Percentiles rank a stretch among this genome's conserved stretches.
These are phyloP conservation scores for Drosophila navojoa DNA, from an alignment of 1,140 invertebrate genomes.

Conservation along the genomic window DNA sequence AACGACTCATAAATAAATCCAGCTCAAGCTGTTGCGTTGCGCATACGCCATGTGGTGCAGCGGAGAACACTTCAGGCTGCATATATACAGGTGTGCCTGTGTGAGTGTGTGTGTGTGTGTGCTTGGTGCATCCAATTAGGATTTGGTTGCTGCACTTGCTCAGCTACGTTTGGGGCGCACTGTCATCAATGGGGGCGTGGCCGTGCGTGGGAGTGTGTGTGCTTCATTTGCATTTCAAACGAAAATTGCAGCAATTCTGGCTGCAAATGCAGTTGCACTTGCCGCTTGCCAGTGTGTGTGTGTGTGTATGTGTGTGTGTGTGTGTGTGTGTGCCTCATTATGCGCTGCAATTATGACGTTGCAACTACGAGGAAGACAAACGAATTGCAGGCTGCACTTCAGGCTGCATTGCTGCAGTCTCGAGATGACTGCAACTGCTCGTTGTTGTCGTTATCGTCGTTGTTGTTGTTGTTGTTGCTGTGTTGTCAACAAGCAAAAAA, in stretches of 20 bases:
- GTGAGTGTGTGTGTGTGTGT: slow-evolving; percentile 30
- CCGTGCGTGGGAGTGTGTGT: slow-evolving; percentile 22
- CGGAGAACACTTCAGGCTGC: slow-evolving; percentile 41
- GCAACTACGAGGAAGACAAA: slow-evolving; percentile 63
- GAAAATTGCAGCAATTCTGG: slow-evolving; percentile 52
- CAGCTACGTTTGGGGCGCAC: slow-evolving; percentile 5
- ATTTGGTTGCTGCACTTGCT: slow-evolving; percentile 52
- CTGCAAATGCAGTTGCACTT: slow-evolving; percentile 33
- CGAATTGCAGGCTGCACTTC: slow-evolving; percentile 61
- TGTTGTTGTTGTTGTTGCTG: slow-evolving; percentile 34
- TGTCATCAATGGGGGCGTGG: slow-evolving; percentile 51
- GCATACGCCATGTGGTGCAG: slow-evolving; percentile 49
- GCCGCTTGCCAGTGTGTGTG: slow-evolving; percentile 7
- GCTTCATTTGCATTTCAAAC: slow-evolving; percentile 78
- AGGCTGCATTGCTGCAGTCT: slow-evolving; percentile 53
- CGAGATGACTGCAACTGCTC: slow-evolving; percentile 48
- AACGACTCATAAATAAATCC: slow-evolving; percentile 22
- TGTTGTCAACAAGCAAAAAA: slow-evolving; percentile 69
- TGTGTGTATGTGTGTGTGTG: slow-evolving; percentile 20
- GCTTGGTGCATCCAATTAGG: slow-evolving; percentile 68
- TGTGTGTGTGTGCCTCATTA: slow-evolving; percentile 57
- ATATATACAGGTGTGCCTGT: neutral
- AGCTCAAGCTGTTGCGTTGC: slow-evolving; percentile 41
- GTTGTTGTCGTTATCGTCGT: slow-evolving; percentile 18
- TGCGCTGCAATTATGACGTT: slow-evolving; percentile 77